These are phyloP conservation scores for Neogale vison DNA, from an alignment of 2,113 vertebrate genomes.

Conservation along the genomic window DNA sequence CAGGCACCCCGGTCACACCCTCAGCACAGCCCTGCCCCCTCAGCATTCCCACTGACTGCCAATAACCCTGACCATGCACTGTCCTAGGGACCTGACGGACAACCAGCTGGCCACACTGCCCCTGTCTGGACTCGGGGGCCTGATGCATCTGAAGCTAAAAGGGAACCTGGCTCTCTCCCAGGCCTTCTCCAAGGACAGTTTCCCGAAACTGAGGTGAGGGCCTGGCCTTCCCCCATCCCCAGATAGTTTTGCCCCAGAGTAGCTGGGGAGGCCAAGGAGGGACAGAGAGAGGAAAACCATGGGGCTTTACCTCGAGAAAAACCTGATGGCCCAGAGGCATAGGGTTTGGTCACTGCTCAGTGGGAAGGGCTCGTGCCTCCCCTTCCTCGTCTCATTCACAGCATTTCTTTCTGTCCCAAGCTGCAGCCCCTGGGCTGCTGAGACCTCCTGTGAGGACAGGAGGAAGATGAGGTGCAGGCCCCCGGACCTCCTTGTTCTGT, in stretches of 20 bases:
- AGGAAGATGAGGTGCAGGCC: neutral
- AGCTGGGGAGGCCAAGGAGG: neutral
- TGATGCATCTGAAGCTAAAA: conserved; percentile 94
- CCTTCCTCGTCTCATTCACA: neutral
- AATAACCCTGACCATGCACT: conserved; percentile 55
- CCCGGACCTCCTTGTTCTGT: neutral
- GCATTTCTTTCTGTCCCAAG: neutral
- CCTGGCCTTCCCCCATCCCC: neutral
- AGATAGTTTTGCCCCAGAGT: neutral
- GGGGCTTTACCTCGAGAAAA: neutral
- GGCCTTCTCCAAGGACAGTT: conserved; percentile 91
- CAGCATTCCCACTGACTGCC: neutral
- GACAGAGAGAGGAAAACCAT: neutral
- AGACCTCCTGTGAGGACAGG: neutral
- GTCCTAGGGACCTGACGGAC: conserved; percentile 91
- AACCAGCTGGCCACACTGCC: conserved; percentile 91
- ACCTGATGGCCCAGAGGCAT: neutral
- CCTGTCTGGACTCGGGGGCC: conserved; percentile 88
- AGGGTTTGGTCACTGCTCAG: neutral
- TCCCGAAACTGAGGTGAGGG: conserved; percentile 94
- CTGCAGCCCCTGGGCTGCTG: neutral
- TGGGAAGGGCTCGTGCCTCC: neutral
- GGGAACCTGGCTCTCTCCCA: conserved; percentile 92
- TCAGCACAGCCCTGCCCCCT: neutral
- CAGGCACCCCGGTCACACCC: neutral